Evolutionary conservation across 1,140 invertebrate genomes (phyloP), one percentile per base, ranked within the genome.

Genomic region (Ostrea edulis): DNA sequence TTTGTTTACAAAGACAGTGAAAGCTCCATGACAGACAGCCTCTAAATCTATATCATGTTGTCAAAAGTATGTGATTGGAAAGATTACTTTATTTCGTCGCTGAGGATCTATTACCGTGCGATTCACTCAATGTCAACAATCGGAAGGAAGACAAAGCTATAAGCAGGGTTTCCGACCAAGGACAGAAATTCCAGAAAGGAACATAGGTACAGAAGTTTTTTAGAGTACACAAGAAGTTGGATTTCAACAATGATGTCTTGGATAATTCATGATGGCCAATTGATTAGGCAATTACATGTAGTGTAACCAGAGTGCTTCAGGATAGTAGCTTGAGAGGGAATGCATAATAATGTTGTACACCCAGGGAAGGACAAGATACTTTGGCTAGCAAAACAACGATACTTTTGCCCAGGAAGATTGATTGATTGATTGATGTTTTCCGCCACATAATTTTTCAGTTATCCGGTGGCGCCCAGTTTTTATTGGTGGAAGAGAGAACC

Each of bases 261-360:
- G 4, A n/a, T 54, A 55, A 17, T 9, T 55, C 25, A 54, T n/a
- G 53, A 35, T 53, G 35, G 65, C 20, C 35, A 85, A 2, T 1
- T 0, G 77, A 9, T 65, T 25, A 25, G 44, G 29, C 86, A 89
- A 9, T 51, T n/a, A n/a, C n/a, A n/a, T n/a, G n/a, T 89, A 65
- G 68, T 87, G 2, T 22, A 85, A 0, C 88, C 88, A 17, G 17
- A 55, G 58, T 58, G 14, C 53, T 86, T 82, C 22, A 85, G 87
- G 77, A 11, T 52, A 25, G 51, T 52, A 20, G 82, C 82, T 17
- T 82, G 88, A 20, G 52, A 85, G 25, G 65, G 82, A 5, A 53
- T 89, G 17, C 82, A 87, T 87, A 29, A 82, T 68, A 55, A 87
- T 65, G 54, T 89, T 14, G 88, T 85, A 25, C 88, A 89, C 44